Evolutionary conservation across 2,113 vertebrate genomes (phyloP).

Genomic region (Suncus etruscus): DNA sequence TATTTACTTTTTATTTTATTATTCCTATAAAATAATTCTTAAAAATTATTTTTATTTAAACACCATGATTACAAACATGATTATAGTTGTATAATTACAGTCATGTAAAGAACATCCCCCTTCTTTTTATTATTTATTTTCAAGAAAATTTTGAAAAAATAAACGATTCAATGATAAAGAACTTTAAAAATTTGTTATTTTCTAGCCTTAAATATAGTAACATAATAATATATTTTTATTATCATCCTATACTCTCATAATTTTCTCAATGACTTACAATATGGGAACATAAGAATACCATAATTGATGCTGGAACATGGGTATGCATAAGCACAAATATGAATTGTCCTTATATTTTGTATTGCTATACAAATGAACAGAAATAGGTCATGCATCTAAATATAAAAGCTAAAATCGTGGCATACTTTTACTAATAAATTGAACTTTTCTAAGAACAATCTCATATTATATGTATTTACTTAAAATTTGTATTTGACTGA

Average conservation of each 20-base stretch:
- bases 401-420: not conserved
- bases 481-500: too few species aligned
- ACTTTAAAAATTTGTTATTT: not conserved
- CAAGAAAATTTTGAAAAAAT: conserved; percentile 2
- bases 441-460: too few species aligned
- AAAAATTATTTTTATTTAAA: too few species aligned
- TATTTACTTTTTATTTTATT: too few species aligned
- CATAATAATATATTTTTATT: not conserved
- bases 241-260: not conserved
- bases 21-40: too few species aligned
- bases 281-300: conserved; percentile 17
- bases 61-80: too few species aligned
- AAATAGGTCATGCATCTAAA: not conserved
- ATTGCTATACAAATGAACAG: not conserved
- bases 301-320: not conserved
- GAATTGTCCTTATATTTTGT: not conserved
- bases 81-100: too few species aligned
- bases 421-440: not conserved
- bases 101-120: too few species aligned
- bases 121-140: conserved; percentile 14
- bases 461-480: too few species aligned
- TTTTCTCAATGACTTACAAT: conserved; percentile 2
- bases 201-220: not conserved
- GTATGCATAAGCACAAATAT: not conserved
- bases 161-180: not conserved